Evolutionary conservation across 2,113 vertebrate genomes (phyloP).

Genomic region (Eurypyga helias): DNA sequence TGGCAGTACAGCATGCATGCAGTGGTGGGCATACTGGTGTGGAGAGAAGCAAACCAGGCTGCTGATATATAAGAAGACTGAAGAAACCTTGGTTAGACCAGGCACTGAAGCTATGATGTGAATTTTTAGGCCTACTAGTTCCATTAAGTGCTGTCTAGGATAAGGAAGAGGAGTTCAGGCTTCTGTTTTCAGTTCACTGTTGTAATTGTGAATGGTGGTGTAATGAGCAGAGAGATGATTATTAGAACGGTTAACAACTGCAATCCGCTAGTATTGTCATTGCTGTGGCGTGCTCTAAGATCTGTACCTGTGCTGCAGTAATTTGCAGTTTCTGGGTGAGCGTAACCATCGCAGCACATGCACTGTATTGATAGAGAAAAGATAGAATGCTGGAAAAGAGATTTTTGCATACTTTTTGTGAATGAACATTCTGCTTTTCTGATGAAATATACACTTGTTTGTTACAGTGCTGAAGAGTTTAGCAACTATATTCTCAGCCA

Average conservation of each 20-base stretch:
- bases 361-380: neutral
- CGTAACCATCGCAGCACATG: neutral
- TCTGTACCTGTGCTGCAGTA: neutral
- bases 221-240: neutral
- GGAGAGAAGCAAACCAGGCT: neutral
- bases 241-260: neutral
- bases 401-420: neutral
- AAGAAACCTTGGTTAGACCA: neutral
- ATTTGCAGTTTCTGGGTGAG: neutral
- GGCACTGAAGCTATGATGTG: neutral
- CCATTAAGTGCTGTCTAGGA: neutral
- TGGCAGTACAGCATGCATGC: neutral
- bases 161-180: neutral
- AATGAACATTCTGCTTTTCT: neutral
- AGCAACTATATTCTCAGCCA: neutral
- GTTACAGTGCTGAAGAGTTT: neutral
- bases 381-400: neutral
- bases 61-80: neutral
- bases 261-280: neutral
- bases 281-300: neutral
- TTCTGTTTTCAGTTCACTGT: neutral
- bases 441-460: neutral
- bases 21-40: neutral
- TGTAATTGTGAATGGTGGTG: accelerated
- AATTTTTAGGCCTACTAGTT: neutral